phyloP scores from a whole-genome alignment of 2,888 invertebrate genomes.

The Scrobipalpa costella region DNA sequence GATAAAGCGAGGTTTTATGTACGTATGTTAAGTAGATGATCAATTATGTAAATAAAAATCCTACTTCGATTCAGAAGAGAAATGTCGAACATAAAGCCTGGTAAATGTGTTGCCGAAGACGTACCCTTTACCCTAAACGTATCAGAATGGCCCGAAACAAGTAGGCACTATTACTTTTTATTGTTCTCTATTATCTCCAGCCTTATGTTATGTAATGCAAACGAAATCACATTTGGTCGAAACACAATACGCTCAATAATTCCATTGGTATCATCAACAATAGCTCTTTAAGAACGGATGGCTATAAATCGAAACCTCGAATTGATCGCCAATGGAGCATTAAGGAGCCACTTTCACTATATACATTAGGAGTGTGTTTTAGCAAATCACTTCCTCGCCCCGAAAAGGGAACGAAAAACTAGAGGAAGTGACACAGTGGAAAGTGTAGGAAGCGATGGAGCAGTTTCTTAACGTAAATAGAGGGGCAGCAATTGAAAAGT shows the following conservation, averaged over 20 bases:
- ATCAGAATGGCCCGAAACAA: not conserved
- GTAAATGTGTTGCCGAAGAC: not conserved
- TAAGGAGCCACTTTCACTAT: conserved; percentile 74
- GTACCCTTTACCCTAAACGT: not conserved
- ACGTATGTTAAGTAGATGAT: too few species aligned
- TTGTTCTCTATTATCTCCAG: conserved; percentile 20
- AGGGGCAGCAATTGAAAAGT: conserved; percentile 76
- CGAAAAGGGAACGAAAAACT: conserved; percentile 67
- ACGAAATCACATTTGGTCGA: conserved; percentile 53
- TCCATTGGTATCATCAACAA: conserved; percentile 67
- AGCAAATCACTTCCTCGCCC: conserved; percentile 75
- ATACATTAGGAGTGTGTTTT: conserved; percentile 76
- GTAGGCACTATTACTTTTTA: conserved; percentile 19
- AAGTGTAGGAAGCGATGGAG: conserved; percentile 62
- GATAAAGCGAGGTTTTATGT: too few species aligned
- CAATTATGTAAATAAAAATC: too few species aligned
- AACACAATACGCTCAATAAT: conserved; percentile 61
- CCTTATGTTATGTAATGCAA: conserved; percentile 37
- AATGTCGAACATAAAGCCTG: not conserved
- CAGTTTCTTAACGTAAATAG: conserved; percentile 65
- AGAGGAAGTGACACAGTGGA: conserved; percentile 75
- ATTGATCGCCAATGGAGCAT: conserved; percentile 74
- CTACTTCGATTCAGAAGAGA: too few species aligned
- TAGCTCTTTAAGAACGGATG: conserved; percentile 66
- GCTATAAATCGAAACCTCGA: conserved; percentile 71